A percentile compares a stretch with the other conserved stretches of the same genome.
Conservation (phyloP, 2,888 invertebrate genomes). For the Celastrina argiolus region DNA sequence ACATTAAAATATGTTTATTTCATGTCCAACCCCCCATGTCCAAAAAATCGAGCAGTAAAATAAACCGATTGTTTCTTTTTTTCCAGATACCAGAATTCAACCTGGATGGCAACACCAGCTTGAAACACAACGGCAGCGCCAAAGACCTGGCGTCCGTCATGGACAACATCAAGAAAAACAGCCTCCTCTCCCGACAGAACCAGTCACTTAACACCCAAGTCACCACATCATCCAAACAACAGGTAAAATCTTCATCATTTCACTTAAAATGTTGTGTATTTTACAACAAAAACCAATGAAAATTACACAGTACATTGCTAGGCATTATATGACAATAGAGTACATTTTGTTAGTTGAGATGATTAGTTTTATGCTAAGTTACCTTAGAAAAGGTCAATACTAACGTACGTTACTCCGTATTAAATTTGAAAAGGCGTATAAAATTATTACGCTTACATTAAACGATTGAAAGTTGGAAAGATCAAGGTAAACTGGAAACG, state of each 20-base stretch:
- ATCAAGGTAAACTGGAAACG: slow-evolving; percentile 33
- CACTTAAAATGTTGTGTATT: no score
- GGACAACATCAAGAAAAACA: slow-evolving; percentile 85
- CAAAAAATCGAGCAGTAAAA: neutral
- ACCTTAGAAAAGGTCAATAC: neutral
- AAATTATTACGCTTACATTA: slow-evolving; percentile 21
- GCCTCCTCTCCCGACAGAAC: slow-evolving; percentile 65
- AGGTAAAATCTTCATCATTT: slow-evolving; percentile 51
- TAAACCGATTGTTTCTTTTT: slow-evolving; percentile 34
- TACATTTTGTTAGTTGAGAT: neutral
- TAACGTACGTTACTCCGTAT: slow-evolving; percentile 3
- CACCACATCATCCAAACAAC: slow-evolving; percentile 74
- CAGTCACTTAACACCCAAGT: slow-evolving; percentile 73
- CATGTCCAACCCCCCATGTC: no score
- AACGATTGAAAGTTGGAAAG: slow-evolving; percentile 33
- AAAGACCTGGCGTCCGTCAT: slow-evolving; percentile 82
- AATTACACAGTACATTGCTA: neutral
- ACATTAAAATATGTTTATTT: no score
- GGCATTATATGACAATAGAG: no score
- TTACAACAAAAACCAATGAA: neutral
- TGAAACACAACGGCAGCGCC: slow-evolving; percentile 71
- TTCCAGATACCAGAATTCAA: slow-evolving; percentile 78
- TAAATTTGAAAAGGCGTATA: slow-evolving; percentile 6
- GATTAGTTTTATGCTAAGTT: neutral
- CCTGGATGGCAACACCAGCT: slow-evolving; percentile 76